Conservation (phyloP, 2,113 vertebrate species). For the Atractosteus spatula region DNA sequence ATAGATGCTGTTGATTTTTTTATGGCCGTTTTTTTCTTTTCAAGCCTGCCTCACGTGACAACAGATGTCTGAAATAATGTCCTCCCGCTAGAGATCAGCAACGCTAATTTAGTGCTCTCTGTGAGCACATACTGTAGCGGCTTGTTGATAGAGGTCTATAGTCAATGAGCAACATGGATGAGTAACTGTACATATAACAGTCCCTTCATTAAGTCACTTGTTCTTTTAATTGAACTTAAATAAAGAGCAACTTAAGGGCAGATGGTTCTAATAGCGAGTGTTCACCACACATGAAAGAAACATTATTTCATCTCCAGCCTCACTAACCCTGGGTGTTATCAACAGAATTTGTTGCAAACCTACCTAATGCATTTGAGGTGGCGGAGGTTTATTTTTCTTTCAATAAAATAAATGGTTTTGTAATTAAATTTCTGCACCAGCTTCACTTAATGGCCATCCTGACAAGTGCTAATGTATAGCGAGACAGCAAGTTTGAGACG, state of each 20-base stretch:
- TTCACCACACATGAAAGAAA: slow-evolving; percentile 76
- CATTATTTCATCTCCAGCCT: slow-evolving; percentile 83
- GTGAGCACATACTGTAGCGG: slow-evolving; percentile 59
- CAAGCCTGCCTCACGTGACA: slow-evolving; percentile 16
- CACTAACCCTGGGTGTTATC: slow-evolving; percentile 90
- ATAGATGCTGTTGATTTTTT: background rate
- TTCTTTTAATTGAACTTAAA: slow-evolving; percentile 90
- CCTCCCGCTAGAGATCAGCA: slow-evolving; percentile 22
- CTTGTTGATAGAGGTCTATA: slow-evolving; percentile 58
- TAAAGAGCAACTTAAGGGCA: slow-evolving; percentile 83
- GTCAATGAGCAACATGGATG: slow-evolving; percentile 60
- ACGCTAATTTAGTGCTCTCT: slow-evolving; percentile 37
- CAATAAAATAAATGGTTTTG: slow-evolving; percentile 95
- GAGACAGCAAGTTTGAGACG: slow-evolving; percentile 84
- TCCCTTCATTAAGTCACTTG: slow-evolving; percentile 84
- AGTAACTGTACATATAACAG: slow-evolving; percentile 72
- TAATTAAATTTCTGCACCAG: slow-evolving; percentile 90
- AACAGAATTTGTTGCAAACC: slow-evolving; percentile 86
- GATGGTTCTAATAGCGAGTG: slow-evolving; percentile 86
- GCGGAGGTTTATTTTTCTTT: slow-evolving; percentile 96
- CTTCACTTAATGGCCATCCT: slow-evolving; percentile 89
- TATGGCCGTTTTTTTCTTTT: background rate
- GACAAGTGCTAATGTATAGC: slow-evolving; percentile 96
- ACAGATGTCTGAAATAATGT: slow-evolving; percentile 29
- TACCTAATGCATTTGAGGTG: slow-evolving; percentile 92